phyloP scores from a whole-genome alignment of 2,888 invertebrate species.

The Pollenia amentaria region DNA sequence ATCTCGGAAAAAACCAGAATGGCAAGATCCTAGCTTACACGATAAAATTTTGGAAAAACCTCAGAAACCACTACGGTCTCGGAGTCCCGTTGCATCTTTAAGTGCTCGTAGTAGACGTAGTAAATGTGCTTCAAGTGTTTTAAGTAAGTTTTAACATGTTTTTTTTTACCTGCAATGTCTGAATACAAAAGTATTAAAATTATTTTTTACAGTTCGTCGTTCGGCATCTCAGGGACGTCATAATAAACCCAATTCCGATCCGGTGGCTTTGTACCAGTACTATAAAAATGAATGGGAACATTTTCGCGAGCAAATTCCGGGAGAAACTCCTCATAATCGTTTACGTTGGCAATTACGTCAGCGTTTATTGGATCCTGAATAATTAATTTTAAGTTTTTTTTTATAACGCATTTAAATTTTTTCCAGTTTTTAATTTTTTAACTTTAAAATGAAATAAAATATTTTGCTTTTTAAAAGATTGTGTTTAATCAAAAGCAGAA shows the following conservation, averaged over 20 bases:
- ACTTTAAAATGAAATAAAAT: neutral
- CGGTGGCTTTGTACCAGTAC: slow-evolving; percentile 91
- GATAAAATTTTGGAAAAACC: slow-evolving; percentile 24
- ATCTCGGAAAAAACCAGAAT: slow-evolving; percentile 51
- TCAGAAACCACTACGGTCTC: slow-evolving; percentile 8
- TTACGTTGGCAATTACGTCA: slow-evolving; percentile 90
- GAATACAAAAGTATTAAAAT: neutral
- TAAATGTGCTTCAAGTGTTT: slow-evolving; percentile 62
- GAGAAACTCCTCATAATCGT: slow-evolving; percentile 88
- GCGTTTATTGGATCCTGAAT: slow-evolving; percentile 86
- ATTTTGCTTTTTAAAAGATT: no score
- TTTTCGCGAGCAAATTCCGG: slow-evolving; percentile 89
- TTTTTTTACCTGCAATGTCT: neutral
- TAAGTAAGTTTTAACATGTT: slow-evolving; percentile 66
- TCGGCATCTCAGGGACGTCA: slow-evolving; percentile 74
- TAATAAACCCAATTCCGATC: slow-evolving; percentile 85
- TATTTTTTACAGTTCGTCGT: slow-evolving; percentile 75
- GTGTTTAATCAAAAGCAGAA: no score
- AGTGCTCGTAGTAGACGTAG: slow-evolving; percentile 55
- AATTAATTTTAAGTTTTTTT: neutral
- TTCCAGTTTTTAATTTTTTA: neutral
- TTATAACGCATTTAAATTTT: neutral
- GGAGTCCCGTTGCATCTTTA: slow-evolving; percentile 44
- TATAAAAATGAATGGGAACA: slow-evolving; percentile 91
- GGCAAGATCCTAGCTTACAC: slow-evolving; percentile 52